Evolutionary conservation across 2,888 invertebrate genomes (phyloP).

Genomic region (Halictus quadricinctus): DNA sequence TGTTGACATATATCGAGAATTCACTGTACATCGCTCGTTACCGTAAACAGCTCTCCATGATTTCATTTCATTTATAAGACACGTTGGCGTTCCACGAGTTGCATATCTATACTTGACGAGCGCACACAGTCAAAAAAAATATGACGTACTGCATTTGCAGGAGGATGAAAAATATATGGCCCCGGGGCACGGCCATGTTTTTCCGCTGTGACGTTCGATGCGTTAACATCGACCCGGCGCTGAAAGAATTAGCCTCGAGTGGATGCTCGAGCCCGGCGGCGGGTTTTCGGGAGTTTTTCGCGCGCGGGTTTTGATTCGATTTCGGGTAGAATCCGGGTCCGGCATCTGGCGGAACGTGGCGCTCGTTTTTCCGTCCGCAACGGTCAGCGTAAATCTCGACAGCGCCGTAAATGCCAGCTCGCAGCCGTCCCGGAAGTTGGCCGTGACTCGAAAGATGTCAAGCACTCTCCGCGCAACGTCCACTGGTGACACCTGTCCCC

Average conservation of each 20-base stretch:
- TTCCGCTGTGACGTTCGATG: not conserved
- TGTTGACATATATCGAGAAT: no score
- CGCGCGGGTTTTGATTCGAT: not conserved
- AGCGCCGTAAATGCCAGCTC: conserved; percentile 8
- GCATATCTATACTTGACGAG: no score
- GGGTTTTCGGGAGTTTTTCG: not conserved
- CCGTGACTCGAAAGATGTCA: conserved; percentile 26
- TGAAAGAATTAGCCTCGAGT: not conserved
- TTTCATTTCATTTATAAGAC: no score
- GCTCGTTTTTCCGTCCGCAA: not conserved
- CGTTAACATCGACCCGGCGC: not conserved
- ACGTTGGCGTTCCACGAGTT: no score
- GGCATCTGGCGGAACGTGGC: not conserved
- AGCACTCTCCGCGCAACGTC: conserved; percentile 10
- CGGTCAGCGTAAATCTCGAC: conserved; percentile 14
- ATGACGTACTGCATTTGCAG: no score
- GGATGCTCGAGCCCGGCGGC: not conserved
- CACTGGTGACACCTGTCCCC: conserved; percentile 26
- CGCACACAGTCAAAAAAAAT: no score
- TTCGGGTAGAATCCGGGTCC: not conserved
- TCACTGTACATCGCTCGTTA: no score
- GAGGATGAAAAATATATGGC: not conserved
- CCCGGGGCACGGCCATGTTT: not conserved
- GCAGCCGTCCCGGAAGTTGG: conserved; percentile 3
- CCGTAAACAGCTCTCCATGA: no score